Evolutionary conservation across 1,140 invertebrate species (phyloP).

Genomic region (Colletes latitarsis): DNA sequence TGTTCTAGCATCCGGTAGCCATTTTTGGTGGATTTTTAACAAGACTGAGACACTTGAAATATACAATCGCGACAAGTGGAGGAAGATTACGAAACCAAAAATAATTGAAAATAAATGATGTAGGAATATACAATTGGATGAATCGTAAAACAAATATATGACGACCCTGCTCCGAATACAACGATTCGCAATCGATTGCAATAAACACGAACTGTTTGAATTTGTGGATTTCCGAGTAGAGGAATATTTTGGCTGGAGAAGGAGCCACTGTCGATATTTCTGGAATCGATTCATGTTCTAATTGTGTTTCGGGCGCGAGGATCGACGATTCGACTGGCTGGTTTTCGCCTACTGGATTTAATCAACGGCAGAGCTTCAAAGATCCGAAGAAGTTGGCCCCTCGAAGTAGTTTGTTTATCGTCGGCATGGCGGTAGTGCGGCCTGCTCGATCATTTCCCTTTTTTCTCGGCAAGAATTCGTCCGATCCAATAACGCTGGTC

Average conservation of each 20-base stretch:
- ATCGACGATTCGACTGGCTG: slow-evolving; percentile 1
- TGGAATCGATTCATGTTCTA: slow-evolving; percentile 21
- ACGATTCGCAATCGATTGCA: no score
- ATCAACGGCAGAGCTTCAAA: slow-evolving; percentile 79
- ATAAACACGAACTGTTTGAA: background rate
- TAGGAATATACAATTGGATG: no score
- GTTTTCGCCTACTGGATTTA: slow-evolving; percentile 74
- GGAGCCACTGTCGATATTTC: background rate
- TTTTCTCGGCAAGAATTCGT: slow-evolving; percentile 57
- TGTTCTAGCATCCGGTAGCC: no score
- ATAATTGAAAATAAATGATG: no score
- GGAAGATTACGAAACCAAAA: no score
- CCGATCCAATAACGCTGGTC: slow-evolving; percentile 59
- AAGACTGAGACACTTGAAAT: no score
- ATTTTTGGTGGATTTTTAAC: no score
- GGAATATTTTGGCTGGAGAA: background rate
- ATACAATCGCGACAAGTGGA: no score
- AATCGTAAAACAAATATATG: no score
- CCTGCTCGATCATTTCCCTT: slow-evolving; percentile 54
- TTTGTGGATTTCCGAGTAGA: background rate
- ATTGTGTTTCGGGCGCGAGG: slow-evolving; percentile 20
- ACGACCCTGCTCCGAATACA: no score
- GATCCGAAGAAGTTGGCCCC: slow-evolving; percentile 63
- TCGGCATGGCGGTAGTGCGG: slow-evolving; percentile 57
- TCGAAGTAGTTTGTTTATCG: slow-evolving; percentile 77